Conservation (phyloP, 2,888 invertebrate species). For the Caenorhabditis wallacei region DNA sequence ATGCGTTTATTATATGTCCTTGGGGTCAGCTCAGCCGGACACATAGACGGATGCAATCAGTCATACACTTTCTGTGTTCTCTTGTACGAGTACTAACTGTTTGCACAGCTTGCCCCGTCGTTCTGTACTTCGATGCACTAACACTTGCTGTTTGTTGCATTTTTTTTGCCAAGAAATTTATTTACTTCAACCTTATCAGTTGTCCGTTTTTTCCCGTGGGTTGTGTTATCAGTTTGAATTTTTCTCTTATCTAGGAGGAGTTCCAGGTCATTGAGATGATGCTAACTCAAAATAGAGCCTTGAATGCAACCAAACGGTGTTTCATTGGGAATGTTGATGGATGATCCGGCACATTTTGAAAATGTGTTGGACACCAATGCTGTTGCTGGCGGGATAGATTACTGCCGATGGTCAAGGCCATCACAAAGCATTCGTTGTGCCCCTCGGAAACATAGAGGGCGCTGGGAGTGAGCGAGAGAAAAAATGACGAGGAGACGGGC, state of each 20-base stretch:
- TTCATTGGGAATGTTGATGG: neutral
- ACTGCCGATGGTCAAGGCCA: slow-evolving; percentile 55
- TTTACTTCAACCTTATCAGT: slow-evolving; percentile 33
- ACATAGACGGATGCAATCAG: slow-evolving; percentile 28
- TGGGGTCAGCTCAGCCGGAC: slow-evolving; percentile 27
- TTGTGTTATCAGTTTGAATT: slow-evolving; percentile 27
- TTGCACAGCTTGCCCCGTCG: slow-evolving; percentile 42
- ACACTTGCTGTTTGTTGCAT: slow-evolving; percentile 14
- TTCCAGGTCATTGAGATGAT: slow-evolving; percentile 8
- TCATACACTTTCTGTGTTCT: slow-evolving; percentile 6
- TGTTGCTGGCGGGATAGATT: slow-evolving; percentile 10
- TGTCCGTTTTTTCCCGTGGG: neutral
- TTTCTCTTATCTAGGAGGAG: slow-evolving; percentile 3
- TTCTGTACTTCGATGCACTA: slow-evolving; percentile 8
- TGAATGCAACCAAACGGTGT: neutral
- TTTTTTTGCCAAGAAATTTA: neutral
- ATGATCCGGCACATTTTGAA: slow-evolving; percentile 40
- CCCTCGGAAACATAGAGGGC: slow-evolving; percentile 41
- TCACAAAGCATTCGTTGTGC: slow-evolving; percentile 35
- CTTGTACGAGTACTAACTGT: slow-evolving; percentile 26
- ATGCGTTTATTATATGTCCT: slow-evolving; percentile 17
- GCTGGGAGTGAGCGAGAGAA: slow-evolving; percentile 14
- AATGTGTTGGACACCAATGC: slow-evolving; percentile 12
- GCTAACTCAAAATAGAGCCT: neutral
- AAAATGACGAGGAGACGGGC: slow-evolving; percentile 39